Percentiles rank a stretch among this genome's conserved stretches.
Conservation (phyloP, 2,113 vertebrate species). For the Anser brachyrhynchus region DNA sequence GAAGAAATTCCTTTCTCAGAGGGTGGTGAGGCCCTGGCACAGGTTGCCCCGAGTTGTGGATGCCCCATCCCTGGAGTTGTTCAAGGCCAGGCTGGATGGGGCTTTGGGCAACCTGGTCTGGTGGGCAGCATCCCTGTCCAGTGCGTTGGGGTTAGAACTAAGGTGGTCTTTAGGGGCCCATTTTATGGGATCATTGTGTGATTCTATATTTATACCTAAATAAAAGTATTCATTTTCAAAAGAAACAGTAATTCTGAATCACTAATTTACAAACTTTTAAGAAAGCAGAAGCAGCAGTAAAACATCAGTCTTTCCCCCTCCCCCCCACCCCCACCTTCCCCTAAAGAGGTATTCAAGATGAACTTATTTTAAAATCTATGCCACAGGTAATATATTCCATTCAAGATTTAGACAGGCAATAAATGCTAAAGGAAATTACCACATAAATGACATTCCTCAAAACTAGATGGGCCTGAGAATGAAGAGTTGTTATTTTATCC, state of each 20-base stretch:
- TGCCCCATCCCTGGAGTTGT: background rate
- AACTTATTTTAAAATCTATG: constrained; percentile 11
- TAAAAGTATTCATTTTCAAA: background rate
- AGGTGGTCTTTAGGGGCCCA: background rate
- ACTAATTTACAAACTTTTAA: background rate
- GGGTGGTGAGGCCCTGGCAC: background rate
- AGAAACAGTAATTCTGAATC: background rate
- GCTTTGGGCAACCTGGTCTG: background rate
- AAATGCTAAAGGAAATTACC: constrained; percentile 54
- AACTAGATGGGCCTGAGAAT: constrained; percentile 6
- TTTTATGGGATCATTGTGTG: background rate
- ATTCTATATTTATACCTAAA: background rate
- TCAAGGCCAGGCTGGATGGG: background rate
- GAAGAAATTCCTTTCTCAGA: background rate
- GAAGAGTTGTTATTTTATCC: background rate
- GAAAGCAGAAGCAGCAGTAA: background rate
- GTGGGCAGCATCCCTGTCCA: background rate
- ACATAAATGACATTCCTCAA: constrained; percentile 60
- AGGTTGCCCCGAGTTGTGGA: background rate
- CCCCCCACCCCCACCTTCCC: no score
- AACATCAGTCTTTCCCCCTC: background rate
- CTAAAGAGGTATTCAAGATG: background rate
- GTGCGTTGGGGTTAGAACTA: background rate
- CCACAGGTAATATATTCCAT: constrained; percentile 33
- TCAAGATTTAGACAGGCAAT: constrained; percentile 46